phyloP scores from a whole-genome alignment of 2,113 vertebrate genomes.

The Muntiacus reevesi region DNA sequence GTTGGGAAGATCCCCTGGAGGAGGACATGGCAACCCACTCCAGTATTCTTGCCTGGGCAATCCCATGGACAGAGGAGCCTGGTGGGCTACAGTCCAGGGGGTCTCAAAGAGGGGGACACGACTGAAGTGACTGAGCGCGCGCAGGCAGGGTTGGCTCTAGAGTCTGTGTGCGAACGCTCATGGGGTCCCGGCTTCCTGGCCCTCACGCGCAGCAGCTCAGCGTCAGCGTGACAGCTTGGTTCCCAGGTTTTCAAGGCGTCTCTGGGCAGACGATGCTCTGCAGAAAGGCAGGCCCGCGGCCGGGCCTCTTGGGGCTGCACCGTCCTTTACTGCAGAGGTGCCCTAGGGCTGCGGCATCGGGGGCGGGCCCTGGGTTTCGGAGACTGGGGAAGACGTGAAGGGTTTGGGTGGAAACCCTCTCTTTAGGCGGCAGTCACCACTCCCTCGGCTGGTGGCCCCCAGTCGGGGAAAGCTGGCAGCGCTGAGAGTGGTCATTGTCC shows the following conservation, averaged over 20 bases:
- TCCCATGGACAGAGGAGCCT: not conserved
- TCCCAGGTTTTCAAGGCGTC: rapidly evolving
- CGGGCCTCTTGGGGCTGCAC: too few species aligned
- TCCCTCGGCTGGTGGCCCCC: not conserved
- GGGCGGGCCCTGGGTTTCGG: not conserved
- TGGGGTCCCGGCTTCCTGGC: rapidly evolving
- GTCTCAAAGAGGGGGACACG: not conserved
- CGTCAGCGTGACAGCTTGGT: rapidly evolving
- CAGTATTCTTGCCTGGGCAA: not conserved
- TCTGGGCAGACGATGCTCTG: not conserved
- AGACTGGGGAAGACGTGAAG: not conserved
- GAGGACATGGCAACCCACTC: not conserved
- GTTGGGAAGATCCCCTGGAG: not conserved
- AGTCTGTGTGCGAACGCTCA: not conserved
- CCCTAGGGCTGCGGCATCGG: rapidly evolving
- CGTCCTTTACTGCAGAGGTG: too few species aligned
- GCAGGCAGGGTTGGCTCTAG: too few species aligned
- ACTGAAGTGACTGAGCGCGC: not conserved
- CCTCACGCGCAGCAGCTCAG: rapidly evolving
- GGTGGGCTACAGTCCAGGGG: not conserved
- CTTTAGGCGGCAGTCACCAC: not conserved
- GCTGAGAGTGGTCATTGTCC: not conserved
- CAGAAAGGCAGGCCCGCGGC: rapidly evolving
- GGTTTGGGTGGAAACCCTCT: not conserved
- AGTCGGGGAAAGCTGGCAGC: not conserved